Conservation (phyloP, 2,113 vertebrate species). For the Anhinga rufa region DNA sequence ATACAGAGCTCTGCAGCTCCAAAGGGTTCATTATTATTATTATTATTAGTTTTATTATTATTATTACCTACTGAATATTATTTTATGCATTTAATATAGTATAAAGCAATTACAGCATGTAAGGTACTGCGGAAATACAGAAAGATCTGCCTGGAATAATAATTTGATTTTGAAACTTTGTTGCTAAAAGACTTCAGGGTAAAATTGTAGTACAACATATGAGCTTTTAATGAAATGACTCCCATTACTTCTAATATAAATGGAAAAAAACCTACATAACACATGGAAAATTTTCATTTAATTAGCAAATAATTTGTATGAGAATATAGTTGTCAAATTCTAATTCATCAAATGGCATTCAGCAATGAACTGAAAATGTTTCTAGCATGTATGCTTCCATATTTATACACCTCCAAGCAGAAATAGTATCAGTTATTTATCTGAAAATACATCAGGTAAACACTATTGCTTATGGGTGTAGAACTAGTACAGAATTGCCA, state of each 20-base stretch:
- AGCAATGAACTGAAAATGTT: not conserved
- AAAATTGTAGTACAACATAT: not conserved
- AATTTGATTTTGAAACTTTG: conserved; percentile 49
- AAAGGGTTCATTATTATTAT: not conserved
- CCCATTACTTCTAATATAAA: not conserved
- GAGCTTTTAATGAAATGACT: conserved; percentile 47
- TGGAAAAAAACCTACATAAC: not conserved
- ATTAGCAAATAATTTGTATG: conserved; percentile 36
- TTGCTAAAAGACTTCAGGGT: conserved; percentile 47
- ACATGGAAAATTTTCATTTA: not conserved
- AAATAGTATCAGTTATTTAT: not conserved
- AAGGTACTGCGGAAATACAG: conserved; percentile 7
- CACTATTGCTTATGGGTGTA: not conserved
- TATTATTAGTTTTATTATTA: not conserved
- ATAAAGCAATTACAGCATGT: conserved; percentile 44
- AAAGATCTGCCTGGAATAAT: conserved; percentile 31
- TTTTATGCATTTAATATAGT: conserved; percentile 15
- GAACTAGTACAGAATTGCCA: not conserved
- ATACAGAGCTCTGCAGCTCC: not conserved
- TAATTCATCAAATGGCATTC: not conserved
- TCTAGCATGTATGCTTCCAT: not conserved
- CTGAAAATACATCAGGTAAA: not conserved
- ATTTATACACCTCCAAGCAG: not conserved
- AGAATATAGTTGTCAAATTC: not conserved
- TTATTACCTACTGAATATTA: not conserved